A percentile compares a stretch with the other conserved stretches of the same genome.
Evolutionary conservation across 2,113 vertebrate species (phyloP).

Genomic region (Apeltes quadracus): DNA sequence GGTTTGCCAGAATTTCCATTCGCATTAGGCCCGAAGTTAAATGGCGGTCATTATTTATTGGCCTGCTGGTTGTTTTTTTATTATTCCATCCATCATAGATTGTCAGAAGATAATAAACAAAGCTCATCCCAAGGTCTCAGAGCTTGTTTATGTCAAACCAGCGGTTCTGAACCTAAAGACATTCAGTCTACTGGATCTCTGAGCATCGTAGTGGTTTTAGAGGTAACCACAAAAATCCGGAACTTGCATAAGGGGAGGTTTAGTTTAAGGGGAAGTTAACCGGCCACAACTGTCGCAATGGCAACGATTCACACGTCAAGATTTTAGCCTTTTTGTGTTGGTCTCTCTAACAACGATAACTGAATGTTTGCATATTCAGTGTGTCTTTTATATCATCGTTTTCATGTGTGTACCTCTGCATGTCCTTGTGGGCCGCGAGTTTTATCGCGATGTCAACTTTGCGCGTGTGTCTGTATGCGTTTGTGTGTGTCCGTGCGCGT

Average conservation of each 20-base stretch:
- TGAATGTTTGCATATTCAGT: slow-evolving; percentile 3
- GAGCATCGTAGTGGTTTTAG: not conserved
- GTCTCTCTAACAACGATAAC: not conserved
- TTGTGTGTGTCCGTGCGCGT: slow-evolving; percentile 33
- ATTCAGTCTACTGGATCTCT: not conserved
- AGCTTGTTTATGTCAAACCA: not conserved
- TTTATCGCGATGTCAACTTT: slow-evolving; percentile 21
- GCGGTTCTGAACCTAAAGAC: not conserved
- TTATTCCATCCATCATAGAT: not conserved
- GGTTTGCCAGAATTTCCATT: not conserved
- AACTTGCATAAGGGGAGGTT: not conserved
- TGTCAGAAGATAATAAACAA: too few species aligned
- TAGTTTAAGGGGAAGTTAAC: not conserved
- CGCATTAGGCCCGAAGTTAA: not conserved
- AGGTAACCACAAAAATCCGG: not conserved
- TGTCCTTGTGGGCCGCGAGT: slow-evolving; percentile 33
- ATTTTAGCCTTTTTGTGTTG: not conserved
- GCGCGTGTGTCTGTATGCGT: slow-evolving; percentile 2
- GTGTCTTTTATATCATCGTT: slow-evolving; percentile 28
- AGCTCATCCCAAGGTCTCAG: not conserved
- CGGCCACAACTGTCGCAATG: not conserved
- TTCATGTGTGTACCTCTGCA: slow-evolving; percentile 26
- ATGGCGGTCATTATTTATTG: not conserved
- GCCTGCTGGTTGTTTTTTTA: not conserved
- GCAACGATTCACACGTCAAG: not conserved